A percentile compares a stretch with the other conserved stretches of the same genome.
These are phyloP conservation scores for Drosophila tanythrix DNA, from an alignment of 2,888 invertebrate genomes.

Conservation along the genomic window DNA sequence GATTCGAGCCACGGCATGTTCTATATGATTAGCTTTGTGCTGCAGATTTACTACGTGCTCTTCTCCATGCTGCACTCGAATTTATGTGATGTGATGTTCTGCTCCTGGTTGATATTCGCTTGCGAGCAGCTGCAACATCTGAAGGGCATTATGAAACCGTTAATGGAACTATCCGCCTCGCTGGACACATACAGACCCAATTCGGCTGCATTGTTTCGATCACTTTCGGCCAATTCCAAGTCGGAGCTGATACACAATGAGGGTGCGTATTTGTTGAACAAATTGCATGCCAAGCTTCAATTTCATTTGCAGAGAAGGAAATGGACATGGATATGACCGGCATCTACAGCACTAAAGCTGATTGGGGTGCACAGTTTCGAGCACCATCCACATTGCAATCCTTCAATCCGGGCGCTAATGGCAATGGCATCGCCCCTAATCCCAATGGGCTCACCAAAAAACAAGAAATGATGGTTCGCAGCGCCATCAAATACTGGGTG, in stretches of 20 bases:
- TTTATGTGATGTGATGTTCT: conserved; percentile 91
- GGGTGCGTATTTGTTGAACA: conserved; percentile 67
- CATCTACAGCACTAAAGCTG: conserved; percentile 91
- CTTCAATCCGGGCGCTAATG: conserved; percentile 85
- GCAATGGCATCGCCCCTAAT: conserved; percentile 86
- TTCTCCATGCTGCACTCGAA: conserved; percentile 88
- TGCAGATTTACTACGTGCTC: conserved; percentile 89
- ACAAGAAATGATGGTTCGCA: conserved; percentile 93
- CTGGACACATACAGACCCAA: conserved; percentile 91
- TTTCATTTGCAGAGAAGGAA: conserved; percentile 84
- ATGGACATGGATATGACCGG: conserved; percentile 89
- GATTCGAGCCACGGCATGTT: conserved; percentile 89
- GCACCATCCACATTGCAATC: conserved; percentile 89
- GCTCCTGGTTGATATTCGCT: conserved; percentile 93
- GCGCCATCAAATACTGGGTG: conserved; percentile 96
- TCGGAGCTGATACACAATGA: conserved; percentile 84
- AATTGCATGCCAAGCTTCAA: conserved; percentile 19
- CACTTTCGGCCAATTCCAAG: conserved; percentile 86
- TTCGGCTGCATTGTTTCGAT: conserved; percentile 89
- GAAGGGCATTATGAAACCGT: conserved; percentile 93
- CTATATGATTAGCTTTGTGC: conserved; percentile 88
- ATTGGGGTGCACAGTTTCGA: conserved; percentile 91
- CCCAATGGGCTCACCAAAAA: conserved; percentile 93
- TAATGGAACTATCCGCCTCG: conserved; percentile 94
- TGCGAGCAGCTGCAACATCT: conserved; percentile 94